A percentile compares a stretch with the other conserved stretches of the same genome.
Evolutionary conservation across 2,797 vertebrate species (phyloP).

Genomic region (Sebastes steindachneri): DNA sequence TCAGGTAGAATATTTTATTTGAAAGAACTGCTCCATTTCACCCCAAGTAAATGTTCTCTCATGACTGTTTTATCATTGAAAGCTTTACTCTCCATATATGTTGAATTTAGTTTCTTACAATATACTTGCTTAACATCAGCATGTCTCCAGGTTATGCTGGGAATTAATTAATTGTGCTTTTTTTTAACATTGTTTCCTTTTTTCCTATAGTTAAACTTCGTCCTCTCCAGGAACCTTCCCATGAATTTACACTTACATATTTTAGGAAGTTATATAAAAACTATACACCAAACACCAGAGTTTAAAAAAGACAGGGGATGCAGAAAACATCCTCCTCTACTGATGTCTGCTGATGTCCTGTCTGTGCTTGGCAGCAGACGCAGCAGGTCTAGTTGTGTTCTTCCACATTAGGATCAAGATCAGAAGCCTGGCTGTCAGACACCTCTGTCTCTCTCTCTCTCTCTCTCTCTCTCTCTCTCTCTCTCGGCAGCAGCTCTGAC

Average conservation of each 20-base stretch:
- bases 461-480: slow-evolving; percentile 5
- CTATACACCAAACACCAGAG: not conserved
- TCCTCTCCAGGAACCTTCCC: not conserved
- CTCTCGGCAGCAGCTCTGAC: slow-evolving; percentile 9
- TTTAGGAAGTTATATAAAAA: not conserved
- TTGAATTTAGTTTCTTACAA: too few relatives aligned
- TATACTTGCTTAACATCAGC: too few relatives aligned
- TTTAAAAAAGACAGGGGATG: not conserved
- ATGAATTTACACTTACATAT: not conserved
- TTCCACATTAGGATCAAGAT: slow-evolving; percentile 37
- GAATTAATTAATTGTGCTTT: too few relatives aligned
- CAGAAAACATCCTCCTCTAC: not conserved
- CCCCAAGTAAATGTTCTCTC: too few relatives aligned
- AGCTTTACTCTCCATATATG: too few relatives aligned
- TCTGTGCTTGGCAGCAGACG: slow-evolving; percentile 19
- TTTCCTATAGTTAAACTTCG: too few relatives aligned
- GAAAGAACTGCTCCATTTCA: not conserved
- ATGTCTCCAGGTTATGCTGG: too few relatives aligned
- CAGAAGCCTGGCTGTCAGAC: slow-evolving; percentile 17
- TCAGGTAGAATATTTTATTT: not conserved
- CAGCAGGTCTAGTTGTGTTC: slow-evolving; percentile 33
- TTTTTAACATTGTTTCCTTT: too few relatives aligned
- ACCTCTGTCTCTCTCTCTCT: not conserved
- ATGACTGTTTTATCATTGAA: too few relatives aligned
- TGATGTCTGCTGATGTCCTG: slow-evolving; percentile 3